phyloP scores from a whole-genome alignment of 1,140 invertebrate genomes.

The Kradibia gibbosae region DNA sequence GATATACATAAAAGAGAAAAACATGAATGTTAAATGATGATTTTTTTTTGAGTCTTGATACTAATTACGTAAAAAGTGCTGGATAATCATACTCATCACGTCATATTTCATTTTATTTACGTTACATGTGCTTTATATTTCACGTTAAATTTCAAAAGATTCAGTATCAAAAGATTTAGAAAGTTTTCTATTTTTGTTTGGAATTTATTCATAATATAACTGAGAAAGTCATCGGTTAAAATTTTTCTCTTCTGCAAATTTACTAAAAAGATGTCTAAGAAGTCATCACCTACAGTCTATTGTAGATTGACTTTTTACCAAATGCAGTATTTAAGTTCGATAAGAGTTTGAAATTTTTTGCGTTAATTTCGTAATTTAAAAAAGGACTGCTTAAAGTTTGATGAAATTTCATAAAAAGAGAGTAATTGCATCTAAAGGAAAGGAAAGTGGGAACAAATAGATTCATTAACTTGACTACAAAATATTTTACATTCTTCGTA shows the following conservation, averaged over 20 bases:
- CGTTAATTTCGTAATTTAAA: no score
- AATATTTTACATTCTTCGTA: not conserved
- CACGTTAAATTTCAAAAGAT: no score
- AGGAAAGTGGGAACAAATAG: no score
- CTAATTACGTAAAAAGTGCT: not conserved
- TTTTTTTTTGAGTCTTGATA: not conserved
- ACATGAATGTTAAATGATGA: not conserved
- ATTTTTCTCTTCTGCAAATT: not conserved
- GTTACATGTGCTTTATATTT: not conserved
- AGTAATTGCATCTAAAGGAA: no score
- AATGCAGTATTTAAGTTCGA: not conserved
- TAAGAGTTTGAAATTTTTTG: no score
- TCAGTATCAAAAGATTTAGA: conserved; percentile 6
- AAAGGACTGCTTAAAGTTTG: no score
- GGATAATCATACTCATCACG: not conserved
- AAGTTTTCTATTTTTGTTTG: conserved; percentile 14
- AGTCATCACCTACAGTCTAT: not conserved
- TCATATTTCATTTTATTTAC: not conserved
- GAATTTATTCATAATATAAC: not conserved
- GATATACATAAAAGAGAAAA: not conserved
- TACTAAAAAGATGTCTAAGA: not conserved
- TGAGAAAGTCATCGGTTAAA: conserved; percentile 10
- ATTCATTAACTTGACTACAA: no score
- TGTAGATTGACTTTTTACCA: not conserved
- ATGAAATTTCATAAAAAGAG: no score